Percentiles rank a stretch among this genome's conserved stretches.
Conservation (phyloP, 2,113 vertebrate species). For the Meleagris gallopavo region DNA sequence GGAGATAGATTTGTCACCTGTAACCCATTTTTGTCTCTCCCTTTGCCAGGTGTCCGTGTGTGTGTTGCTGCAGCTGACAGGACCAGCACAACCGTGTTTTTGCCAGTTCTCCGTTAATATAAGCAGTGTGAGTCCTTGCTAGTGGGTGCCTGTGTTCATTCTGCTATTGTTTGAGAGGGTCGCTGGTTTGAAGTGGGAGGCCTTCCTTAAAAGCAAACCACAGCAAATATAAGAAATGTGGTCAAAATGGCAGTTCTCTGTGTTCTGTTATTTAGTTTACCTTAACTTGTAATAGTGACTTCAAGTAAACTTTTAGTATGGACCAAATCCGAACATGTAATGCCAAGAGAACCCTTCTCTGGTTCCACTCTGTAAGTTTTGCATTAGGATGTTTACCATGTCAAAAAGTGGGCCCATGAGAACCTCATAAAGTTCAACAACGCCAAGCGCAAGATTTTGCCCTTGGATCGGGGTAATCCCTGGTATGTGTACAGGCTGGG, state of each 20-base stretch:
- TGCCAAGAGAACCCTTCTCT: fast-evolving
- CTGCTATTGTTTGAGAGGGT: fast-evolving
- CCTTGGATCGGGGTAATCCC: too few species aligned
- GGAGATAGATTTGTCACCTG: neutral
- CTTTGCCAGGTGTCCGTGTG: neutral
- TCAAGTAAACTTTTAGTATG: neutral
- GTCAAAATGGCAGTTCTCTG: fast-evolving
- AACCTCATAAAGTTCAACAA: too few species aligned
- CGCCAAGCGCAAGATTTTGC: too few species aligned
- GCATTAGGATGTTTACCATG: neutral
- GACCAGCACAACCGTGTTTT: neutral
- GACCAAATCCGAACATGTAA: too few species aligned
- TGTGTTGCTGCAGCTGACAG: neutral
- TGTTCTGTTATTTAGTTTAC: neutral
- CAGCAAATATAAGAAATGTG: fast-evolving
- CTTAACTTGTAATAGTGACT: neutral
- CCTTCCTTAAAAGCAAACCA: neutral
- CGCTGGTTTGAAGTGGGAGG: fast-evolving
- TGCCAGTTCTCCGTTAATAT: too few species aligned
- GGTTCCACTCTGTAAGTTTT: fast-evolving
- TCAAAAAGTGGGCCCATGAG: too few species aligned
- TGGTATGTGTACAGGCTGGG: too few species aligned
- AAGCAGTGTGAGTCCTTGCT: neutral
- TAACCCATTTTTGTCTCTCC: neutral
- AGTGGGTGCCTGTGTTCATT: fast-evolving